Evolutionary conservation across 2,888 invertebrate species (phyloP).

Genomic region (Augiades crinisus): DNA sequence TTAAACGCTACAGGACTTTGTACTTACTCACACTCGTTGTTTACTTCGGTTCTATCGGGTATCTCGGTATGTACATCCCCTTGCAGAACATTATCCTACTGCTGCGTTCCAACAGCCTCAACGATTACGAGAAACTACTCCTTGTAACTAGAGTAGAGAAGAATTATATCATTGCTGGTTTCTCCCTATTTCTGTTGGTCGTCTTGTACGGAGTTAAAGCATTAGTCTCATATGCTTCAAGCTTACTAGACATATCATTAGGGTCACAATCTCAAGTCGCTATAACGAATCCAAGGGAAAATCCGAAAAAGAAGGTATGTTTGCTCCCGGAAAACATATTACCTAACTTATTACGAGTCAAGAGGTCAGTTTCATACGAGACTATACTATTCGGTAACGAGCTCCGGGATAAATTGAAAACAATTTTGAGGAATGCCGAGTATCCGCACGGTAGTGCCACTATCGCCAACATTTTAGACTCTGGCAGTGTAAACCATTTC

Average conservation of each 20-base stretch:
- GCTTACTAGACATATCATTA: constrained; percentile 42
- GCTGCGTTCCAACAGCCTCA: constrained; percentile 40
- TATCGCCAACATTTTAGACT: constrained; percentile 44
- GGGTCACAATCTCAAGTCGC: constrained; percentile 33
- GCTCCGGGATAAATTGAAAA: constrained; percentile 52
- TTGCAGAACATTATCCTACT: constrained; percentile 49
- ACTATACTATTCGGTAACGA: constrained; percentile 57
- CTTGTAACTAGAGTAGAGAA: constrained; percentile 54
- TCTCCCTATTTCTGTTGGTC: constrained; percentile 61
- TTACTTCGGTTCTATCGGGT: constrained; percentile 54
- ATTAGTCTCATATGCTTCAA: constrained; percentile 52
- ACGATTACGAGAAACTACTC: constrained; percentile 49
- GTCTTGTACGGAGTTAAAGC: constrained; percentile 54
- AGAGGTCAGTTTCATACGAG: constrained; percentile 63
- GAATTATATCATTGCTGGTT: constrained; percentile 64
- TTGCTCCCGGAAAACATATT: constrained; percentile 41
- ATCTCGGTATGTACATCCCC: constrained; percentile 60
- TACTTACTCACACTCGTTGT: constrained; percentile 38
- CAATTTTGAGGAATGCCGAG: constrained; percentile 45
- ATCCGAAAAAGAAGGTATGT: constrained; percentile 25
- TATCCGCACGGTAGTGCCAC: constrained; percentile 39
- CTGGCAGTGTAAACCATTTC: constrained; percentile 29
- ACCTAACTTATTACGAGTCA: constrained; percentile 52
- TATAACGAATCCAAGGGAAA: constrained; percentile 27
- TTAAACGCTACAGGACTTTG: constrained; percentile 37